phyloP scores from a whole-genome alignment of 2,113 vertebrate genomes.

The Brachypodius melanocephalos region DNA sequence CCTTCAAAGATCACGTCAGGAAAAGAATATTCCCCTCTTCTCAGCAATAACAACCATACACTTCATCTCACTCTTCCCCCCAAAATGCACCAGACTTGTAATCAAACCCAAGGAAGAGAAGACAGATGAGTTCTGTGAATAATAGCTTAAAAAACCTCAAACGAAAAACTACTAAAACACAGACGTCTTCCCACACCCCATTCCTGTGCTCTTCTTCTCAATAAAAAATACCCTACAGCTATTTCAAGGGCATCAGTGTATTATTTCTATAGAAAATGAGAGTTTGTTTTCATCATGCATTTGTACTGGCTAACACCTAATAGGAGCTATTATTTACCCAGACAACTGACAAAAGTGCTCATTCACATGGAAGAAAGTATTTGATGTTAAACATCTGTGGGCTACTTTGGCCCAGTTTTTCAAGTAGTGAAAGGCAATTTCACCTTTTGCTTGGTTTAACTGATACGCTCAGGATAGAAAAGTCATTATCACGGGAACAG shows the following conservation, averaged over 20 bases:
- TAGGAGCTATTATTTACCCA: background rate
- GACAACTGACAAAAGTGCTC: background rate
- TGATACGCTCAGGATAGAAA: background rate
- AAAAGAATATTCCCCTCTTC: background rate
- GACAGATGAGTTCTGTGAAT: conserved; percentile 5
- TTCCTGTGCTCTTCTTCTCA: conserved; percentile 9
- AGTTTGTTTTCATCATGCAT: conserved; percentile 3
- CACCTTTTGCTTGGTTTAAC: background rate
- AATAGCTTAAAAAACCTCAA: background rate
- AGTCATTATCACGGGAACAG: background rate
- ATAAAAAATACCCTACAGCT: conserved; percentile 22
- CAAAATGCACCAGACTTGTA: background rate
- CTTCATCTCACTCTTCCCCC: background rate
- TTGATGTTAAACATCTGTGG: conserved; percentile 14
- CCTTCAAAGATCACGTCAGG: conserved; percentile 7
- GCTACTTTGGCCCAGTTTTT: conserved; percentile 43
- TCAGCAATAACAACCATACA: background rate
- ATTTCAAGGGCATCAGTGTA: background rate
- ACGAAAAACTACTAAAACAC: background rate
- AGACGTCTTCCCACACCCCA: background rate
- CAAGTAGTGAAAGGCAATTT: conserved; percentile 29
- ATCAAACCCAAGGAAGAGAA: conserved; percentile 13
- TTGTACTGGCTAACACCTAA: background rate
- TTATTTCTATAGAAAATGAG: conserved; percentile 40
- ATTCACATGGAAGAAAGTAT: conserved; percentile 12